Base-by-base conservation (phyloP, 2,888 invertebrate species). In the Fissipunctia ypsillon region DNA sequence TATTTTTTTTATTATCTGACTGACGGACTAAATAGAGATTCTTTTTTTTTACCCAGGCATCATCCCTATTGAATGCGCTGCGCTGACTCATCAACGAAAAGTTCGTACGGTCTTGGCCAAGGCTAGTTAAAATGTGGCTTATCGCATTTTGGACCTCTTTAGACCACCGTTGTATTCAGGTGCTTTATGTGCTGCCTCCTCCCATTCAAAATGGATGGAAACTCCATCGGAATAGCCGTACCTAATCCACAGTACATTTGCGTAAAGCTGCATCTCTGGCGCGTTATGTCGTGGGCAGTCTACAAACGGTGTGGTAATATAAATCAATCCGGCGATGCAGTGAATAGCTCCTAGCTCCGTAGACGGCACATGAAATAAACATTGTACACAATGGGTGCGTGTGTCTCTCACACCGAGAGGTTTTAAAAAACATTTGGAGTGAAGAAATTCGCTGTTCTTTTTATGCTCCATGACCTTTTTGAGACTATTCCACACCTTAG, bases 301-400 rank as follows among this genome's bases (percentile, higher is more conserved):
- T 45, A 56, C 73, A 43, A 52, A 56, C 12, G n/a, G 67, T 19
- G 19, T 45, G 52, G 38, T 52, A 25, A 41, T 60, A 80, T 84
- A 84, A 85, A 84, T 84, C 86, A 84, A 85, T 84, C 70, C 28
- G 38, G 60, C 38, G 10, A 41, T 74, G 67, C 71, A 77, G 69
- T 73, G 80, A 70, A 77, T 61, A 70, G 63, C 65, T 56, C 7
- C 69, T 56, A 56, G 71, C 65, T 70, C 63, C 63, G 41, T 56
- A 59, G 71, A 67, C 73, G 59, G 50, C 43, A 38, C 73, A 79
- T 85, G 69, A 70, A 83, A 84, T 85, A 85, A 77, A 84, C 86
- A 80, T 80, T 48, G 61, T 31, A 57, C 48, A 68, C 16, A 28
- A 56, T 48, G 61, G 25, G 50, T 4, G 41, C 3, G 70, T n/a